A percentile compares a stretch with the other conserved stretches of the same genome.
Evolutionary conservation across 2,797 vertebrate species (phyloP).

Genomic region (Cyprinella venusta): DNA sequence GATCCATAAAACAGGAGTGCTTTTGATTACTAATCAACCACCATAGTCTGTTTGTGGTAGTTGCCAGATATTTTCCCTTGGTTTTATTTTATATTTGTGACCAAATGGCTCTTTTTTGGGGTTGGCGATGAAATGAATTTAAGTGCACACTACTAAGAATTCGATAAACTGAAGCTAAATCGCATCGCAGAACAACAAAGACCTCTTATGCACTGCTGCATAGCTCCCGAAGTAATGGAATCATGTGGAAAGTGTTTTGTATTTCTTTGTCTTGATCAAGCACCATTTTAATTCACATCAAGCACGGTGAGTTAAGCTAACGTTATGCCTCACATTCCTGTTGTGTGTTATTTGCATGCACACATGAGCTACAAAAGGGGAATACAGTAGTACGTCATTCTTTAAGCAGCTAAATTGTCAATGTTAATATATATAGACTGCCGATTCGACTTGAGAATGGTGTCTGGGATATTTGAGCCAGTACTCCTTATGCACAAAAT

Average conservation of each 20-base stretch:
- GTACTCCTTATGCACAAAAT: constrained; percentile 15
- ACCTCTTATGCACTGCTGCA: background rate
- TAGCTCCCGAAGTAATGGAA: background rate
- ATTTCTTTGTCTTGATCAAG: background rate
- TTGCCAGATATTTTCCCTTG: background rate
- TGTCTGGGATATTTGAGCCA: constrained; percentile 7
- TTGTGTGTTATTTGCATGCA: constrained; percentile 27
- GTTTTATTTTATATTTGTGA: constrained; percentile 23
- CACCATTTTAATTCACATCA: background rate
- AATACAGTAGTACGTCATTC: background rate
- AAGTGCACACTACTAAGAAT: background rate
- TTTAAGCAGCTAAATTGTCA: background rate
- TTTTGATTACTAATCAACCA: constrained; percentile 42
- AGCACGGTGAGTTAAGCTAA: background rate
- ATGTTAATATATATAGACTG: background rate
- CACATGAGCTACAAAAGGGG: background rate
- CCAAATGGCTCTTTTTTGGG: constrained; percentile 39
- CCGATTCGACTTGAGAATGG: background rate
- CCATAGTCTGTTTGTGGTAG: constrained; percentile 12
- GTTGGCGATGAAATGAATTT: background rate
- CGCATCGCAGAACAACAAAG: constrained; percentile 7
- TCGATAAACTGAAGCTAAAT: background rate
- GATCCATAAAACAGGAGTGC: background rate
- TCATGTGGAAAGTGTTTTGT: background rate
- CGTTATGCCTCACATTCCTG: constrained; percentile 44